A percentile compares a stretch with the other conserved stretches of the same genome.
Conservation (phyloP, 2,888 invertebrate species). For the Drosophila lutescens region DNA sequence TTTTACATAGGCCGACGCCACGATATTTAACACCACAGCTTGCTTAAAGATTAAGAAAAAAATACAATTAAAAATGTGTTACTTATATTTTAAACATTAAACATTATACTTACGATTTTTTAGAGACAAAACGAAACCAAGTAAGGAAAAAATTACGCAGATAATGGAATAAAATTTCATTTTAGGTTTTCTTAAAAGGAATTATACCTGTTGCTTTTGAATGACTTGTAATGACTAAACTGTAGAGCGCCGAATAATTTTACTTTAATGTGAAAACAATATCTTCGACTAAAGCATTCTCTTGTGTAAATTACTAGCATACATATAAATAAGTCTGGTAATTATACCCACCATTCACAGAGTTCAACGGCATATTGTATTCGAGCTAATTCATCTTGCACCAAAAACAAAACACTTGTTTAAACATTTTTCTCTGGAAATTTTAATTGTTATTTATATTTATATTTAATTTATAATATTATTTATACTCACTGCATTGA, state of each 20-base stretch:
- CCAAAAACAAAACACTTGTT: conserved; percentile 7
- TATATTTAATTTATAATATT: not conserved
- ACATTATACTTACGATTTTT: not conserved
- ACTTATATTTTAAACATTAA: not conserved
- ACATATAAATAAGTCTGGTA: not conserved
- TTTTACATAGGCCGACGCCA: not conserved
- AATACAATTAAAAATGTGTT: not conserved
- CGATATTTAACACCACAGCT: not conserved
- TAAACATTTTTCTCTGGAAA: not conserved
- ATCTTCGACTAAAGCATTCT: not conserved
- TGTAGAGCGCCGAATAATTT: not conserved
- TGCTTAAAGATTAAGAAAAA: not conserved
- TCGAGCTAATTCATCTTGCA: not conserved
- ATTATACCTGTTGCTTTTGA: not conserved
- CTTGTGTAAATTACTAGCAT: not conserved
- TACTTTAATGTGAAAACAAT: not conserved
- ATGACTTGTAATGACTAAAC: not conserved
- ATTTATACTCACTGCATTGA: not conserved
- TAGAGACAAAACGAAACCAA: not conserved
- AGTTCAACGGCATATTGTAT: conserved; percentile 1
- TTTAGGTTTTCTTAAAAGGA: too few relatives aligned
- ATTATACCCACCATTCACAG: not conserved
- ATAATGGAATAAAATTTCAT: not conserved
- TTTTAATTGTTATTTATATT: not conserved
- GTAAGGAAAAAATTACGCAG: not conserved